Base-by-base conservation (phyloP, 2,888 invertebrate species). In the Drosophila rubida region DNA sequence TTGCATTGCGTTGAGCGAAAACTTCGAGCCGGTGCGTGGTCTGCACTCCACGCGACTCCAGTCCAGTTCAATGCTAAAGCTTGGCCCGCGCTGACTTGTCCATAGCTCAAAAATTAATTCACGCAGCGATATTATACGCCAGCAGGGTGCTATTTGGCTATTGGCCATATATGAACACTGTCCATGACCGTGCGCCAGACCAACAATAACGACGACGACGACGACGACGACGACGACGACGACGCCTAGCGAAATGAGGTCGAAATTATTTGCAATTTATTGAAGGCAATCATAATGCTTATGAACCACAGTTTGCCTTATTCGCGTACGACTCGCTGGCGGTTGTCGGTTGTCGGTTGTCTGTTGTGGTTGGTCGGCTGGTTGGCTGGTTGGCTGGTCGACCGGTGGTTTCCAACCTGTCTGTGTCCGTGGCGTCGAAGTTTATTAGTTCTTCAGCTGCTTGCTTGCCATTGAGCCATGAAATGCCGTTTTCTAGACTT, bases 231-330 rank as follows among this genome's bases (percentile, higher is more conserved):
- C 53, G n/a, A 44, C 39, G 32, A 48, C 35, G 70, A 72, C 73
- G 77, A 68, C 75, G 89, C 82, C 88, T 69, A 75, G 54, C 74
- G 71, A 83, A 85, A 85, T 89, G 88, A 89, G 84, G 84, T 85
- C 84, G 87, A 89, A 89, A 89, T 85, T 89, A 85, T 85, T 85
- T 85, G 89, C 89, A 85, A 85, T 85, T 89, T 85, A 85, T 85
- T 88, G 84, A 85, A 89, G 88, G 89, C 89, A 89, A 88, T 89
- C 84, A 87, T 69, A 82, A 78, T 87, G 89, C 87, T 88, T 87
- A 88, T 87, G 82, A 84, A 68, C 74, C 77, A 69, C 65, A 77
- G 73, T 75, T 75, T 55, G 65, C 64, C 63, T 66, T 80, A 66
- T 73, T 59, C 50, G 27, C 37, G 37, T 44, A 35, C 41, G 41